These are phyloP conservation scores for Sebastes iracundus DNA, from an alignment of 2,797 vertebrate species.

Conservation along the genomic window DNA sequence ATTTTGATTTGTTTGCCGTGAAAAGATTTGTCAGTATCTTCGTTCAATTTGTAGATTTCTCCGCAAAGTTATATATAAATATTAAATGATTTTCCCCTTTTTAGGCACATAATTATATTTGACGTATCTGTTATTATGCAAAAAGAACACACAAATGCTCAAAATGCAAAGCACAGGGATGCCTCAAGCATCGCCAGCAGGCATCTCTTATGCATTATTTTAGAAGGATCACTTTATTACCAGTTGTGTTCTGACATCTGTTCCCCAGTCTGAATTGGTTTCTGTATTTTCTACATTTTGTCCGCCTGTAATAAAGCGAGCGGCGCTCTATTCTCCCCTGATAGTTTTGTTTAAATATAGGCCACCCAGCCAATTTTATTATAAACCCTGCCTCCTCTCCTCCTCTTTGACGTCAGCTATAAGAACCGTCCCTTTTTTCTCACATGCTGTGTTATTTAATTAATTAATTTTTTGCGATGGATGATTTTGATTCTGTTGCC, in stretches of 20 bases:
- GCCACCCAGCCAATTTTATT: slow-evolving; percentile 20
- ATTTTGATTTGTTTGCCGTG: not conserved
- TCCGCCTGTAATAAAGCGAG: slow-evolving; percentile 8
- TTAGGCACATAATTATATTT: not conserved
- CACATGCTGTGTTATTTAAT: not conserved
- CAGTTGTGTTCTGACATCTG: slow-evolving; percentile 4
- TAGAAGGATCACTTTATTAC: slow-evolving; percentile 10
- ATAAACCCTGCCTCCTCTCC: not conserved
- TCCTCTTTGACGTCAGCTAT: slow-evolving; percentile 22
- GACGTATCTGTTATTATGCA: not conserved
- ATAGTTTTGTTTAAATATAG: slow-evolving; percentile 45
- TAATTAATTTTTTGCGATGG: slow-evolving; percentile 20
- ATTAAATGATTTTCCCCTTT: not conserved
- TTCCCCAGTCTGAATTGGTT: not conserved
- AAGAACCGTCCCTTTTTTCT: not conserved
- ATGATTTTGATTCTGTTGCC: slow-evolving; percentile 57
- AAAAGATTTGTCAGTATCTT: not conserved
- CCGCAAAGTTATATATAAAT: not conserved
- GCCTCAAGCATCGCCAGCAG: not conserved
- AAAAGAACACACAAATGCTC: not conserved
- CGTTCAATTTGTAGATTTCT: not conserved
- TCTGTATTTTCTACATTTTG: slow-evolving; percentile 19
- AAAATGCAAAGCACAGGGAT: not conserved
- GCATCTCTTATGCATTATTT: slow-evolving; percentile 2
- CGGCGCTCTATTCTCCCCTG: not conserved